These are phyloP conservation scores for Beroe ovata DNA, from an alignment of 37 sponge, comb jelly and placozoan genomes.

Conservation along the genomic window DNA sequence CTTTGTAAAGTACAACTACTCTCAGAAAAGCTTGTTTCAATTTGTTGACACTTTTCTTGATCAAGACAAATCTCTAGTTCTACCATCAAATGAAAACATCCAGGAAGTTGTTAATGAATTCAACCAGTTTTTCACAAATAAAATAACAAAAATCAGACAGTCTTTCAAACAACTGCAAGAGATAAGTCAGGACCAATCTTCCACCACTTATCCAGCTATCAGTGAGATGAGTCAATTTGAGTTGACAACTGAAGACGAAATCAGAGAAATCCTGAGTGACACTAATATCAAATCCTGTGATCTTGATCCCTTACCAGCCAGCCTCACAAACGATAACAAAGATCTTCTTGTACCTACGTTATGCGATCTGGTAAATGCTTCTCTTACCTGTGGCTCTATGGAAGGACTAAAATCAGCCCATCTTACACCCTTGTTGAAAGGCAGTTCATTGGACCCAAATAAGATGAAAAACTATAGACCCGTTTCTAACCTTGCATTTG, in stretches of 20 bases:
- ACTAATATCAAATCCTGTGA: not conserved
- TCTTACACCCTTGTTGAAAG: slow-evolving; percentile 4
- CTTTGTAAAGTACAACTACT: not conserved
- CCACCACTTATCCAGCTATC: not conserved
- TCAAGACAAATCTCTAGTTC: not conserved
- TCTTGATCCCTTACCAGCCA: not conserved
- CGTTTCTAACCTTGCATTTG: not conserved
- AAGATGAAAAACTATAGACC: slow-evolving; percentile 34
- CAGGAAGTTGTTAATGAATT: not conserved
- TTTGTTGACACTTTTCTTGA: slow-evolving; percentile 32
- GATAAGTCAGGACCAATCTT: not conserved
- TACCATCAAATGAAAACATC: not conserved
- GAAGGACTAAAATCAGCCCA: not conserved
- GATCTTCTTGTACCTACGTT: not conserved
- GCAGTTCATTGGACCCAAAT: not conserved
- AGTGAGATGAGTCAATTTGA: not conserved
- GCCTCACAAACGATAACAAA: not conserved
- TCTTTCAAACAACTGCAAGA: not conserved
- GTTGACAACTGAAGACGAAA: not conserved
- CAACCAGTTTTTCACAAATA: not conserved
- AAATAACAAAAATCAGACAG: not conserved
- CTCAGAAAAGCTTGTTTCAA: not conserved
- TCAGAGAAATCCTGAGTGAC: not conserved
- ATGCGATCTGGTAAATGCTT: not conserved
- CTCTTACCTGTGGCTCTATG: not conserved